phyloP scores from a whole-genome alignment of 2,888 invertebrate species.

The Agriotes lineatus region DNA sequence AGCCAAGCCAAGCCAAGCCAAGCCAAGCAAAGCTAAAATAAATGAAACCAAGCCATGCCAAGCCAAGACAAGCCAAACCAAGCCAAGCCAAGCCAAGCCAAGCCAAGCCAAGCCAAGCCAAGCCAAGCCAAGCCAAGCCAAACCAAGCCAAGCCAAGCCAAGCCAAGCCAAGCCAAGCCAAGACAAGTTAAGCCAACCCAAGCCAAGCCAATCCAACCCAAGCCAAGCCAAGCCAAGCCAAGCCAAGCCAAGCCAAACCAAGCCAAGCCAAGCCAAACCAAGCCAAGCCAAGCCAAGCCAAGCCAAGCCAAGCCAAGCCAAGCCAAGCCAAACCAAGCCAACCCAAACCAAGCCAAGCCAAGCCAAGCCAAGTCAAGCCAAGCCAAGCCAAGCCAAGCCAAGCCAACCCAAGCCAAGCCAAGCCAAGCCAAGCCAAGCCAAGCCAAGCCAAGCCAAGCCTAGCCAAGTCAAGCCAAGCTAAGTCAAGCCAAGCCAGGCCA shows the following conservation, averaged over 20 bases:
- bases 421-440: too few relatives aligned
- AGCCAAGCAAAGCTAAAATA: too few relatives aligned
- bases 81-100: not conserved
- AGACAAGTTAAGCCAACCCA: not conserved
- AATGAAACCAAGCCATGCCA: too few relatives aligned
- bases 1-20: too few relatives aligned
- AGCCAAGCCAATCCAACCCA: not conserved
- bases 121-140: conserved; percentile 1
- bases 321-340: not conserved
- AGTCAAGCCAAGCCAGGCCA: too few relatives aligned
- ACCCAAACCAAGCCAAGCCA: too few relatives aligned
- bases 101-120: conserved; percentile 1
- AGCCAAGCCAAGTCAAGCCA: too few relatives aligned
- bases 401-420: too few relatives aligned
- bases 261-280: conserved; percentile 1
- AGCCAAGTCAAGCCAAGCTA: too few relatives aligned
- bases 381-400: too few relatives aligned
- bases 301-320: not conserved
- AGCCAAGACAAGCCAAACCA: not conserved
- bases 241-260: not conserved
- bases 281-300: not conserved
- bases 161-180: conserved; percentile 1
- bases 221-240: not conserved
- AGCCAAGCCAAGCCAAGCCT: too few relatives aligned
- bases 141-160: not conserved